Conservation (phyloP, 2,888 invertebrate genomes). For the Tuta absoluta region DNA sequence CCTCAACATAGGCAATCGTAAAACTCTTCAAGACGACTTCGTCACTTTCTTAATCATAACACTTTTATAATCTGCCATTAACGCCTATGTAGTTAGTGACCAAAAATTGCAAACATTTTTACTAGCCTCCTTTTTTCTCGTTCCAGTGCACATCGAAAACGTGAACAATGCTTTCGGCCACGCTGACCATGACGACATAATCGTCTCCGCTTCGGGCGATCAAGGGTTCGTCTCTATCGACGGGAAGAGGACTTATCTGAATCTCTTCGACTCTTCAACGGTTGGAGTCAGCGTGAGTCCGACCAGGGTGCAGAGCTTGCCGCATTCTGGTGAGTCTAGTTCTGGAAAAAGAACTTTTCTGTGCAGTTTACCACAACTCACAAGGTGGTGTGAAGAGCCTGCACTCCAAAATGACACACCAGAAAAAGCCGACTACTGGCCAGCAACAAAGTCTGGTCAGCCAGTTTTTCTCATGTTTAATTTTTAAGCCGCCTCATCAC, state of each 20-base stretch:
- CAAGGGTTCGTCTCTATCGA: slow-evolving; percentile 95
- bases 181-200: slow-evolving; percentile 83
- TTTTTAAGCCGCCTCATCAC: too few relatives aligned
- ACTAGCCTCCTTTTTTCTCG: neutral
- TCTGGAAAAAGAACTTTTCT: neutral
- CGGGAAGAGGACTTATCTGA: slow-evolving; percentile 93
- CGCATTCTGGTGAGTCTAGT: slow-evolving; percentile 52
- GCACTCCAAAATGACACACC: too few relatives aligned
- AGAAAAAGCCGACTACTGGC: too few relatives aligned
- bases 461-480: too few relatives aligned
- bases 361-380: too few relatives aligned
- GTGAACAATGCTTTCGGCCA: slow-evolving; percentile 64
- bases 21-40: too few relatives aligned
- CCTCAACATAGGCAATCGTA: too few relatives aligned
- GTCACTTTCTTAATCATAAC: too few relatives aligned
- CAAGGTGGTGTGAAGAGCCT: too few relatives aligned
- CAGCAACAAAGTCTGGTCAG: too few relatives aligned
- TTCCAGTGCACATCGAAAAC: slow-evolving; percentile 84
- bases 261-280: slow-evolving; percentile 87
- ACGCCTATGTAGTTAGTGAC: too few relatives aligned
- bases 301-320: slow-evolving; percentile 51
- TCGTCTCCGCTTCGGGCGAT: slow-evolving; percentile 88
- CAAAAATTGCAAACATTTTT: neutral
- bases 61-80: too few relatives aligned
- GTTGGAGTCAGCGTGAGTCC: slow-evolving; percentile 49